A percentile compares a stretch with the other conserved stretches of the same genome.
phyloP scores from a whole-genome alignment of 64 coral and sea anemone species.

The Montipora capricornis region DNA sequence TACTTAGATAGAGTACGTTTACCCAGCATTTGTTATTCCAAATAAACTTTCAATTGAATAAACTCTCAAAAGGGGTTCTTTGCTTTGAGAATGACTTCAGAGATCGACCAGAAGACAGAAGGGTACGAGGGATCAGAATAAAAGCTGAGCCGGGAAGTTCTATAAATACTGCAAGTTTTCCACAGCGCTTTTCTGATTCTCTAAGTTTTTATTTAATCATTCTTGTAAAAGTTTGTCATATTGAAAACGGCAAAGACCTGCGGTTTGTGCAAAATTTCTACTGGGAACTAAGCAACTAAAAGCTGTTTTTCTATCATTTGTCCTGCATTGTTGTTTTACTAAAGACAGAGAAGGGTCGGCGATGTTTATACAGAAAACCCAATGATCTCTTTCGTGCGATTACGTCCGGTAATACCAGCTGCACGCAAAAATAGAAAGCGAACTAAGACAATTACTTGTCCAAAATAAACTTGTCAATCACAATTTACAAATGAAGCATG shows the following conservation, averaged over 20 bases:
- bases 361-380: not conserved
- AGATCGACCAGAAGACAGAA: too few species aligned
- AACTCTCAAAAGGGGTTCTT: not conserved
- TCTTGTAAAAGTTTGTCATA: not conserved
- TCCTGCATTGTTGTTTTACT: not conserved
- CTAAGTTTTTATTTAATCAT: not conserved
- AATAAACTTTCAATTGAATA: not conserved
- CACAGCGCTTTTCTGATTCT: not conserved
- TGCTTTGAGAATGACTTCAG: not conserved
- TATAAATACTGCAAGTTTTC: not conserved
- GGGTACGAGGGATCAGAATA: not conserved
- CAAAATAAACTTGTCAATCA: too few species aligned
- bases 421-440: too few species aligned
- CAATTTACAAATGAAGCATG: too few species aligned
- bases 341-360: not conserved
- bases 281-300: not conserved
- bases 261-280: conserved; percentile 10
- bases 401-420: too few species aligned
- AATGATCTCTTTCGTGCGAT: too few species aligned
- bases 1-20: not conserved
- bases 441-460: too few species aligned
- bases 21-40: not conserved
- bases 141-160: not conserved
- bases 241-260: not conserved
- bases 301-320: not conserved